Conservation (phyloP, 2,888 invertebrate species). For the Diaperis boleti region DNA sequence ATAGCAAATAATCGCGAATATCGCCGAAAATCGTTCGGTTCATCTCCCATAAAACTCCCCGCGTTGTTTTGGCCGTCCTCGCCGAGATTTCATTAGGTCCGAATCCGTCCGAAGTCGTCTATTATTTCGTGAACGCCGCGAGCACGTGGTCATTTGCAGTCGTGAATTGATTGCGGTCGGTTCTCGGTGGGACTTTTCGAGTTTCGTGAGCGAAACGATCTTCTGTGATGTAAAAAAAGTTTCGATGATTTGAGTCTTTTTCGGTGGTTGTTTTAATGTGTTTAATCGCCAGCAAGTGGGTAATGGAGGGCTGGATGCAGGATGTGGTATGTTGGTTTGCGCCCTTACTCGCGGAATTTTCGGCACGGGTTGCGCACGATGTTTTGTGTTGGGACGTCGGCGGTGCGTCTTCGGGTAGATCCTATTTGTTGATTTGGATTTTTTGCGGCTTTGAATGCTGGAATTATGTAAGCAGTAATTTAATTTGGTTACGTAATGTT, state of each 20-base stretch:
- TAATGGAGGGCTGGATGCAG: slow-evolving; percentile 66
- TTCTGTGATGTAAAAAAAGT: slow-evolving; percentile 8
- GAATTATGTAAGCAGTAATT: slow-evolving; percentile 15
- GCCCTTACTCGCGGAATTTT: no score
- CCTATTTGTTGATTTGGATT: neutral
- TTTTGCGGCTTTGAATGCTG: slow-evolving; percentile 2
- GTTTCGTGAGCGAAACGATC: no score
- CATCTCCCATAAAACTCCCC: no score
- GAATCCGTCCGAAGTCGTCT: slow-evolving; percentile 47
- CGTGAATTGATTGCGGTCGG: slow-evolving; percentile 32
- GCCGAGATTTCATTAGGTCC: slow-evolving; percentile 26
- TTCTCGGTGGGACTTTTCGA: no score
- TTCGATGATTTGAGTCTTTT: slow-evolving; percentile 12
- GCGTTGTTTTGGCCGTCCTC: neutral
- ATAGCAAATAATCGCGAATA: no score
- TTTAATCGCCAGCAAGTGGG: slow-evolving; percentile 42
- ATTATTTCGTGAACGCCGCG: slow-evolving; percentile 33
- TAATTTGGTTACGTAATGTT: slow-evolving; percentile 17
- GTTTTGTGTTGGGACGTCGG: no score
- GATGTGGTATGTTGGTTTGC: slow-evolving; percentile 66
- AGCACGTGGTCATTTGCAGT: slow-evolving; percentile 49
- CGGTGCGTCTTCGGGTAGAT: neutral
- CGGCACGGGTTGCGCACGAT: no score
- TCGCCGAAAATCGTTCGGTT: no score
- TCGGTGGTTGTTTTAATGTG: slow-evolving; percentile 42